Evolutionary conservation across 37 sponge, comb jelly and placozoan species (phyloP).

Genomic region (Chondrosia reniformis): DNA sequence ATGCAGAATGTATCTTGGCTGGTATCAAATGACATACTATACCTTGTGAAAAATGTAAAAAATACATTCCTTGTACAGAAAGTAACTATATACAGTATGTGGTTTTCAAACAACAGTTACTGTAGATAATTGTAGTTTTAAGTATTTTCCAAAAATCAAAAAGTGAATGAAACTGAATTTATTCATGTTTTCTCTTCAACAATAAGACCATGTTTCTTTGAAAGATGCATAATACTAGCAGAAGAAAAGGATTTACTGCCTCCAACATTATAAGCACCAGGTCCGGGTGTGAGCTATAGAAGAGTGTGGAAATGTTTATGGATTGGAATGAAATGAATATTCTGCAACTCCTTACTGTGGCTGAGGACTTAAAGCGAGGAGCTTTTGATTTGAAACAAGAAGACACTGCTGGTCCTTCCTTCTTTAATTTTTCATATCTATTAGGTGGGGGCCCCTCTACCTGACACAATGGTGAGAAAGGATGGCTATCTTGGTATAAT

Average conservation of each 20-base stretch:
- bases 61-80: too few species aligned
- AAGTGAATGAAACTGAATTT: too few species aligned
- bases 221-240: slow-evolving; percentile 44
- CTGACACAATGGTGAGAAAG: too few species aligned
- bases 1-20: too few species aligned
- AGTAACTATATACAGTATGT: too few species aligned
- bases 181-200: slow-evolving; percentile 22
- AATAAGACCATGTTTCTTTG: slow-evolving; percentile 49
- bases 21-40: too few species aligned
- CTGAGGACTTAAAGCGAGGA: slow-evolving; percentile 47
- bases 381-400: slow-evolving; percentile 73
- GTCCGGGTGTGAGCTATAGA: slow-evolving; percentile 70
- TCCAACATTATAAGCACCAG: slow-evolving; percentile 65
- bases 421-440: slow-evolving; percentile 38
- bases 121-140: too few species aligned
- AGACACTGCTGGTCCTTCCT: slow-evolving; percentile 18
- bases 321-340: not conserved
- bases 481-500: too few species aligned
- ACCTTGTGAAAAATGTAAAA: too few species aligned
- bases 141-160: too few species aligned
- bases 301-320: not conserved
- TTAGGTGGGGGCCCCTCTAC: slow-evolving; percentile 75
- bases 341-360: slow-evolving; percentile 25
- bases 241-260: slow-evolving; percentile 59
- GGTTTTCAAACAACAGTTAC: too few species aligned